Evolutionary conservation across 2,797 vertebrate genomes (phyloP), one percentile per base, ranked within the genome.

Genomic region (Fundulus diaphanus): DNA sequence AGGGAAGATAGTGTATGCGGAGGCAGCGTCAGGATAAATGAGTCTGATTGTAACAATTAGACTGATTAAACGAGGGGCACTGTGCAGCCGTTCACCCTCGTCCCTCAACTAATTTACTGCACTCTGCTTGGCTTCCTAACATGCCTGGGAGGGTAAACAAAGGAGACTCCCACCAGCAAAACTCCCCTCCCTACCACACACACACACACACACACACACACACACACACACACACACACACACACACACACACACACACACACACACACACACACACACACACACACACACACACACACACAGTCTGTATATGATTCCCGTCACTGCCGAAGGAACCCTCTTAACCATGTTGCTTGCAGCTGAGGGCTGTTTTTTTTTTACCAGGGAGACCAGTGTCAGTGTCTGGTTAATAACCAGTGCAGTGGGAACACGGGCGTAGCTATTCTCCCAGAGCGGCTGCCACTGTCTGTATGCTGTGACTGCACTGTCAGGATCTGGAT

Each of bases 131-230:
- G 79, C 82, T 82, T 77, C 82, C 68, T 72, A 76, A 85, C 85
- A 81, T 81, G 86, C 85, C 87, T 77, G 59, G 52, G 65, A 87
- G 87, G 87, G 69, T 89, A 88, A 92, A 91, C 84, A 85, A 80
- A 80, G 70, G 70, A 77, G 72, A 81, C 65, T 80, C 67, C 81
- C n/a, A 75, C 69, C 48, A 70, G 71, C 27, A 35, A 22, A 13
- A 56, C 24, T 65, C 40, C 49, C 18, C 7, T n/a, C 56, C 35
- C 59, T 12, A 5, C 46, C 42, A 61, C 40, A 6, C 68, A 72
- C 73, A 75, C 59, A 72, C 7, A 20, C 27, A 31, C 37, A 37
- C 51, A 29, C 59, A 49, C 46, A 72, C 22, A 6, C 35, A n/a
- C n/a, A n/a, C n/a, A n/a, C n/a, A n/a, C n/a, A n/a, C n/a, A 29